Percentiles rank a stretch among this genome's conserved stretches.
phyloP scores from a whole-genome alignment of 2,113 vertebrate species.

The Psilopogon haemacephalus region DNA sequence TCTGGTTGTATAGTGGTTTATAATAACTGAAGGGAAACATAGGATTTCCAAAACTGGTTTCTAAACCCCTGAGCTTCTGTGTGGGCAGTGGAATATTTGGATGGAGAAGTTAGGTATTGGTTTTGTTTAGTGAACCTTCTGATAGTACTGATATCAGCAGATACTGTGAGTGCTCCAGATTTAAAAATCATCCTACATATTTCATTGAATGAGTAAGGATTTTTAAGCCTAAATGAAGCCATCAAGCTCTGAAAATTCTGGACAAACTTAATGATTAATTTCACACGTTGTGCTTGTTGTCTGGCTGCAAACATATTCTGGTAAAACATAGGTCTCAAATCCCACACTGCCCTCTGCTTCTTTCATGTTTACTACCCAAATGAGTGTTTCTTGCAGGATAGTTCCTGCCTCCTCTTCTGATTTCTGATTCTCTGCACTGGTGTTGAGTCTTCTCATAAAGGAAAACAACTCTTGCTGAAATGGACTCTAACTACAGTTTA shows the following conservation, averaged over 20 bases:
- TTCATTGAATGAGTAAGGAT: neutral
- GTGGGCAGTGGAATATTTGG: neutral
- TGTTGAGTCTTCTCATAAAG: neutral
- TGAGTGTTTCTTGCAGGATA: neutral
- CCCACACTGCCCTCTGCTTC: neutral
- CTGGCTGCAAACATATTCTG: neutral
- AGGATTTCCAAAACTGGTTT: neutral
- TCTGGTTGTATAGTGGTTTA: neutral
- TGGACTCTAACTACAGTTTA: neutral
- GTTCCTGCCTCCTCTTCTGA: neutral
- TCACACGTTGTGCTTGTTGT: neutral
- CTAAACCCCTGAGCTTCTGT: neutral
- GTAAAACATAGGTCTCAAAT: neutral
- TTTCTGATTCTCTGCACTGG: neutral
- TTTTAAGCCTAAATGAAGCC: neutral
- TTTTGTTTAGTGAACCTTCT: neutral
- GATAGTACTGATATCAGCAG: neutral
- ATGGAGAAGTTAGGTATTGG: neutral
- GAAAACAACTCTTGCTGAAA: neutral
- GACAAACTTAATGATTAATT: neutral
- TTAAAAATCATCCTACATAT: neutral
- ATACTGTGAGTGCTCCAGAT: neutral
- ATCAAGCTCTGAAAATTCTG: neutral
- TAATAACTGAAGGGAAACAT: neutral
- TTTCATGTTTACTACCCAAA: neutral